These are phyloP conservation scores for Cabera pusaria DNA, from an alignment of 2,888 invertebrate genomes.

Conservation along the genomic window DNA sequence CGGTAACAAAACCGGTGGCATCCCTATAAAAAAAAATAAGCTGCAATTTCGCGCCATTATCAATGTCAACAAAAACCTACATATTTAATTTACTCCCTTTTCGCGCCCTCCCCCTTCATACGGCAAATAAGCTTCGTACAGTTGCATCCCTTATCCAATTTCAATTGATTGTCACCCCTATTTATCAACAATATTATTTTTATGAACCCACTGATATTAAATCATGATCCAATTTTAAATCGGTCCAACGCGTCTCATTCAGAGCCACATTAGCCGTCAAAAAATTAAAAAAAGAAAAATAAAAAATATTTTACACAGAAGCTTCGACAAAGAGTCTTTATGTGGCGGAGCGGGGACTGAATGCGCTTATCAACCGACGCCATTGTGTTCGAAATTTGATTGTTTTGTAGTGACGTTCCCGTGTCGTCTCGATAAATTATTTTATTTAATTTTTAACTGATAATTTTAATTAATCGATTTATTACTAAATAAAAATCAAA, in stretches of 20 bases:
- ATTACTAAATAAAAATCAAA: no score
- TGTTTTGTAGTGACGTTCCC: constrained; percentile 59
- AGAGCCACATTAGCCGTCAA: constrained; percentile 38
- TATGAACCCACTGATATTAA: constrained; percentile 62
- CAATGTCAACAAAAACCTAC: constrained; percentile 65
- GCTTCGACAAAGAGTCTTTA: constrained; percentile 65
- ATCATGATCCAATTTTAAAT: constrained; percentile 67
- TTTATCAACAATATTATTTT: constrained; percentile 70
- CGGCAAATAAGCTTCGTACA: constrained; percentile 47
- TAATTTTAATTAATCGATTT: no score
- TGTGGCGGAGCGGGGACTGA: constrained; percentile 56
- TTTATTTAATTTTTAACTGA: background rate
- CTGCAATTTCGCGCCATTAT: constrained; percentile 64
- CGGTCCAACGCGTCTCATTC: constrained; percentile 58
- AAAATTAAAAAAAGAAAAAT: constrained; percentile 38
- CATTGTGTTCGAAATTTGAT: constrained; percentile 75
- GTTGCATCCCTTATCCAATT: constrained; percentile 38
- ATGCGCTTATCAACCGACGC: constrained; percentile 71
- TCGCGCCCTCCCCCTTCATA: constrained; percentile 35
- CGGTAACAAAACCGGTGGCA: constrained; percentile 27
- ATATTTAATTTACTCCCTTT: constrained; percentile 48
- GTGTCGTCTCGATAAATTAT: constrained; percentile 38
- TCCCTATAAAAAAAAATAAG: constrained; percentile 23
- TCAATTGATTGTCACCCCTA: constrained; percentile 52
- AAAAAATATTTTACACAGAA: constrained; percentile 40